A percentile compares a stretch with the other conserved stretches of the same genome.
These are phyloP conservation scores for Dendrophyllia cribrosa DNA, from an alignment of 64 coral and sea anemone species.

Conservation along the genomic window DNA sequence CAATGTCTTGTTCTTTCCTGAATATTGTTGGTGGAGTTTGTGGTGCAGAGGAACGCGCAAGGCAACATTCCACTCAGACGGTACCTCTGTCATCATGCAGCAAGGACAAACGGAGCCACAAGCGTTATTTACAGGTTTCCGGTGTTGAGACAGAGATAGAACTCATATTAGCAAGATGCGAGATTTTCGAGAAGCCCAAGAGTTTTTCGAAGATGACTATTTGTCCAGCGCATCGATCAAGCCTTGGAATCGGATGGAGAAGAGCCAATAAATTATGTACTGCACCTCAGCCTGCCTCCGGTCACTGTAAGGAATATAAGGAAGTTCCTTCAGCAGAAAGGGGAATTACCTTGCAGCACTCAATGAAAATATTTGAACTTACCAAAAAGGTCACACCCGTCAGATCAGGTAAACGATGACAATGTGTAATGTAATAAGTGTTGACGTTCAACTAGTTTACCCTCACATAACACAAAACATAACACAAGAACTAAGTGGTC, in stretches of 20 bases:
- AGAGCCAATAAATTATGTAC: not conserved
- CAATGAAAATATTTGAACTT: not conserved
- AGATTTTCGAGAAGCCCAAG: too few relatives aligned
- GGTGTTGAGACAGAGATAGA: too few relatives aligned
- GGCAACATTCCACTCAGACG: not conserved
- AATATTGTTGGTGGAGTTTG: slow-evolving; percentile 31
- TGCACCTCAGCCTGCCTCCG: not conserved
- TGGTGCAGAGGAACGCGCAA: slow-evolving; percentile 27
- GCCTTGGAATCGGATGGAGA: slow-evolving; percentile 1
- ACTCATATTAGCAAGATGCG: too few relatives aligned
- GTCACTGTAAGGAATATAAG: not conserved
- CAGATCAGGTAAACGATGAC: too few relatives aligned
- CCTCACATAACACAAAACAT: not conserved
- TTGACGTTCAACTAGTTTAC: too few relatives aligned
- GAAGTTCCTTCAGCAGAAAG: too few relatives aligned
- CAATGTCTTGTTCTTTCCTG: slow-evolving; percentile 43
- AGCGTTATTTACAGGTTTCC: too few relatives aligned
- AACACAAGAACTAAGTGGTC: slow-evolving; percentile 16
- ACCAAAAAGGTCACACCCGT: too few relatives aligned
- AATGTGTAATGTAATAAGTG: too few relatives aligned
- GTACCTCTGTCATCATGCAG: slow-evolving; percentile 21
- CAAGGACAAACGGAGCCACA: slow-evolving; percentile 10
- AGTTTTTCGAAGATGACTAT: too few relatives aligned
- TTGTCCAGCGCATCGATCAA: too few relatives aligned
- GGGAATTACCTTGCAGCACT: not conserved